Conservation (phyloP, 2,888 invertebrate species). For the Xylota segnis region DNA sequence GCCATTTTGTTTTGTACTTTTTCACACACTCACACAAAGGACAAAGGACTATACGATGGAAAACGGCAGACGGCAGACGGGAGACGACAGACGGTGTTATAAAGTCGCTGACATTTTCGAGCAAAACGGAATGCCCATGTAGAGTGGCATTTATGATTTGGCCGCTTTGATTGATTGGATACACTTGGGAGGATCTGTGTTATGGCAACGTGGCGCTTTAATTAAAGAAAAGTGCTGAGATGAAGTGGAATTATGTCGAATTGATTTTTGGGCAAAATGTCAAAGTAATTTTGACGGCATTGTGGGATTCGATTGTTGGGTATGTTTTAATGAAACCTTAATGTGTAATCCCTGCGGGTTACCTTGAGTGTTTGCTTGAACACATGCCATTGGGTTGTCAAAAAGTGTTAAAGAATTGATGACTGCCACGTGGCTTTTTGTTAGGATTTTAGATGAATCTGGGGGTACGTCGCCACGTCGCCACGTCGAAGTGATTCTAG, state of each 20-base stretch:
- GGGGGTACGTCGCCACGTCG: too few species aligned
- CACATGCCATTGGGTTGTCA: too few species aligned
- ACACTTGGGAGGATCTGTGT: slow-evolving; percentile 10
- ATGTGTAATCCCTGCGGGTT: too few species aligned
- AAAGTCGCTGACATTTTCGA: slow-evolving; percentile 18
- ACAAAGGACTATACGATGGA: slow-evolving; percentile 17
- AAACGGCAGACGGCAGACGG: not conserved
- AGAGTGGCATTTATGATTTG: slow-evolving; percentile 21
- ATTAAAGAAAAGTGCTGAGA: slow-evolving; percentile 22
- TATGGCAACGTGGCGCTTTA: slow-evolving; percentile 27
- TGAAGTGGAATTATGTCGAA: slow-evolving; percentile 12
- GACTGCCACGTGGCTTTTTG: too few species aligned
- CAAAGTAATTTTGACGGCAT: slow-evolving; percentile 17
- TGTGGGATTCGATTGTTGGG: not conserved
- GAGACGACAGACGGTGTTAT: not conserved
- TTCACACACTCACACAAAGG: not conserved
- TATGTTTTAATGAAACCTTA: too few species aligned
- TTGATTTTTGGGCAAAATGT: slow-evolving; percentile 8
- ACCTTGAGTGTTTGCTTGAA: too few species aligned
- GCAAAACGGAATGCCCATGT: not conserved
- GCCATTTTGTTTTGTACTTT: slow-evolving; percentile 6
- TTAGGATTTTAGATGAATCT: too few species aligned
- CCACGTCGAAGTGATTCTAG: too few species aligned
- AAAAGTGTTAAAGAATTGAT: too few species aligned
- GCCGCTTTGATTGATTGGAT: slow-evolving; percentile 37